Conservation (phyloP, 2,797 vertebrate species). For the Malurus splendens region DNA sequence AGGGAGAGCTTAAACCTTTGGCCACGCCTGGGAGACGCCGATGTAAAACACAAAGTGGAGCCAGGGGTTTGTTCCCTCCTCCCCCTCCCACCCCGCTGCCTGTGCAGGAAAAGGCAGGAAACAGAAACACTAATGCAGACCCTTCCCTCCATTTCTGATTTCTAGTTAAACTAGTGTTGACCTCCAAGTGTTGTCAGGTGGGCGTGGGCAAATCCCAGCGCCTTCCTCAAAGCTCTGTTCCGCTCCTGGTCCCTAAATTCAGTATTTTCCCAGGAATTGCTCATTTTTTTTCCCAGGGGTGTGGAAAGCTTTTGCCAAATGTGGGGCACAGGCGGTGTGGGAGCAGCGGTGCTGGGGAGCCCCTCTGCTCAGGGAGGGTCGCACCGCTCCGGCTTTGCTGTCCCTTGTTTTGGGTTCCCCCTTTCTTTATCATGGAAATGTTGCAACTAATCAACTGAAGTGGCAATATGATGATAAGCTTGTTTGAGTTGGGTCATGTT, state of each 20-base stretch:
- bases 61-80: background rate
- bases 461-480: conserved; percentile 68
- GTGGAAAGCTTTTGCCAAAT: conserved; percentile 63
- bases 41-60: background rate
- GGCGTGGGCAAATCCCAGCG: background rate
- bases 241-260: background rate
- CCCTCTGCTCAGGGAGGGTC: background rate
- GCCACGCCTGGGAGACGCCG: background rate
- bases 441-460: conserved; percentile 56
- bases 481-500: conserved; percentile 66
- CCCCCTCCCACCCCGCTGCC: background rate
- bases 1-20: conserved; percentile 9
- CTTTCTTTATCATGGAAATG: conserved; percentile 60
- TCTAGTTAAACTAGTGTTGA: conserved; percentile 24
- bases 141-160: background rate
- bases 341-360: background rate
- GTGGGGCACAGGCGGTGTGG: background rate
- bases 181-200: background rate
- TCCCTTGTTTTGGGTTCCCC: conserved; percentile 46
- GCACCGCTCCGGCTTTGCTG: background rate
- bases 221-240: background rate
- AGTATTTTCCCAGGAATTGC: background rate
- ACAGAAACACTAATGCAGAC: conserved; percentile 27
- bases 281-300: conserved; percentile 6
- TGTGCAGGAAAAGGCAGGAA: background rate